These are phyloP conservation scores for Lophotis ruficrista DNA, from an alignment of 2,113 vertebrate species.

Conservation along the genomic window DNA sequence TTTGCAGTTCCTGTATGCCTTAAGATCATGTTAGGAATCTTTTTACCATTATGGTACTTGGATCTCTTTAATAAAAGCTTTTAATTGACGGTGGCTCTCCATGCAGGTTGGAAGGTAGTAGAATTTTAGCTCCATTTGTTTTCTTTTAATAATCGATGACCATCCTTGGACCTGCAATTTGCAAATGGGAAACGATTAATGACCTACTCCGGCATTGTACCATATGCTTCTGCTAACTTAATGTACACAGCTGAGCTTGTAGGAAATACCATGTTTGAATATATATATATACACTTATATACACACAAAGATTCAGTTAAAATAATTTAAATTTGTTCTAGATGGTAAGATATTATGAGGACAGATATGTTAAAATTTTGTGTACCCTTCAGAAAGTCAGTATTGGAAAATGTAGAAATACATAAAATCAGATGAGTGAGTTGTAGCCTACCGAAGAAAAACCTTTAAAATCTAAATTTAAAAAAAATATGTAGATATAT, in stretches of 20 bases:
- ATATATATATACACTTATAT: background rate
- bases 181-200: constrained; percentile 46
- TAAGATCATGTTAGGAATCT: constrained; percentile 12
- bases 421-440: background rate
- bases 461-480: background rate
- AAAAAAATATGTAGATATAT: background rate
- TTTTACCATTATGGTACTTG: constrained; percentile 38
- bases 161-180: constrained; percentile 62
- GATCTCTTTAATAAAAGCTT: background rate
- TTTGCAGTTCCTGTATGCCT: constrained; percentile 29
- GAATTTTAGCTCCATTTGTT: constrained; percentile 44
- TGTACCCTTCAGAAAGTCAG: background rate
- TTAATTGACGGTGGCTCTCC: background rate
- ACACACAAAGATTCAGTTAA: background rate
- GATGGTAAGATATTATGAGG: background rate
- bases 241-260: background rate
- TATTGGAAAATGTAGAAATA: background rate
- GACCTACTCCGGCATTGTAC: background rate
- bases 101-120: background rate
- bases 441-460: background rate
- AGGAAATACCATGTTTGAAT: background rate
- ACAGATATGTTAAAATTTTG: background rate
- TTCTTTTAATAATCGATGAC: constrained; percentile 14
- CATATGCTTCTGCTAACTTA: background rate
- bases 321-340: background rate